These are phyloP conservation scores for Tethea ocularis DNA, from an alignment of 2,888 invertebrate genomes.

Conservation along the genomic window DNA sequence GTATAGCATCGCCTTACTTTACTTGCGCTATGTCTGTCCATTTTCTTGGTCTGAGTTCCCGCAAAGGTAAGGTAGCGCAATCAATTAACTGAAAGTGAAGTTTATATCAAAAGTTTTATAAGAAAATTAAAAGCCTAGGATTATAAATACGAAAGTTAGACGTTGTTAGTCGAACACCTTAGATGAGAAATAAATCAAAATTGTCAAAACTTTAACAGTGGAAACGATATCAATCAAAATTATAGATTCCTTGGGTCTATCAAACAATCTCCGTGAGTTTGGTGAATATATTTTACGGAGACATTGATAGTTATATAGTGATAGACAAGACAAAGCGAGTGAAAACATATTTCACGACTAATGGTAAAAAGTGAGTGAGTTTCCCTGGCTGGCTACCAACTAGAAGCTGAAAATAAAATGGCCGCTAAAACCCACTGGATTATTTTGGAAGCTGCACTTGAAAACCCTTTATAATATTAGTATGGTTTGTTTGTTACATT, in stretches of 20 bases:
- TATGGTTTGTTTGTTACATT: too few relatives aligned
- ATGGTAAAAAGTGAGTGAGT: too few relatives aligned
- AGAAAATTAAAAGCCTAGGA: neutral
- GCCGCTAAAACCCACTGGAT: too few relatives aligned
- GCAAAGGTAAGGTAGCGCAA: neutral
- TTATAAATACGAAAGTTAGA: neutral
- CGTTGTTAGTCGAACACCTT: neutral
- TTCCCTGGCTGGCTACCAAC: too few relatives aligned
- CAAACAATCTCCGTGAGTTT: neutral
- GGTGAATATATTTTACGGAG: neutral
- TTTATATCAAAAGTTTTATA: neutral
- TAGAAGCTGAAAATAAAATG: too few relatives aligned
- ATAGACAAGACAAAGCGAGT: too few relatives aligned
- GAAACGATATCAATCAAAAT: slow-evolving; percentile 33
- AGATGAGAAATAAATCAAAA: slow-evolving; percentile 24
- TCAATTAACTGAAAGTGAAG: neutral
- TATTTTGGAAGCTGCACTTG: too few relatives aligned
- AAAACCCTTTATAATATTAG: too few relatives aligned
- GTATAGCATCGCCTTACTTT: too few relatives aligned
- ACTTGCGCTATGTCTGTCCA: too few relatives aligned
- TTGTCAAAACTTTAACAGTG: slow-evolving; percentile 29
- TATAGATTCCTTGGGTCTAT: neutral
- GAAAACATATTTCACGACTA: too few relatives aligned
- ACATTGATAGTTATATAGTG: neutral
- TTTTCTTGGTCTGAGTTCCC: neutral